Conservation (phyloP, 1,140 invertebrate species). For the Ylistrum balloti region DNA sequence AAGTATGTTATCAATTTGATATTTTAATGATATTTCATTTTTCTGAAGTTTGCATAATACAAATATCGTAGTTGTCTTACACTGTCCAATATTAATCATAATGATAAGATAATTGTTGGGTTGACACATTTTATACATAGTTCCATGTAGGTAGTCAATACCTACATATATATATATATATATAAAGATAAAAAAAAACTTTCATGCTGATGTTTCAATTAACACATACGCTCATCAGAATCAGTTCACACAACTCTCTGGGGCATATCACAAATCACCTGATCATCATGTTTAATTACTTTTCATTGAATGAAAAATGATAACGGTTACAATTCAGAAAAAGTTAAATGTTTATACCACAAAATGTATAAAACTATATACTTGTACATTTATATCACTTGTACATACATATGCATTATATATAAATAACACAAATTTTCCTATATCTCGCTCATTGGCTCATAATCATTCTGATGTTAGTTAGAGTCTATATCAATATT, state of each 20-base stretch:
- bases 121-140: not conserved
- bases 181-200: not conserved
- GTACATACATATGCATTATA: no score
- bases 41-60: not conserved
- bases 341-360: no score
- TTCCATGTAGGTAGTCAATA: not conserved
- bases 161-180: not conserved
- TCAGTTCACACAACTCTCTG: not conserved
- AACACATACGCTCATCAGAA: not conserved
- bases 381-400: no score
- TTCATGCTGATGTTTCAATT: not conserved
- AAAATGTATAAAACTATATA: no score
- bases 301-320: no score
- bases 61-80: not conserved
- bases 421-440: no score
- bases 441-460: no score
- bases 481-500: no score
- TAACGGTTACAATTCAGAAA: no score
- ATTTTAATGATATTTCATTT: not conserved
- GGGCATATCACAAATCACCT: not conserved
- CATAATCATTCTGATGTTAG: no score
- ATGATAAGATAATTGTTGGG: not conserved
- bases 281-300: not conserved
- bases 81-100: not conserved
- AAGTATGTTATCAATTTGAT: not conserved